Evolutionary conservation across 2,888 invertebrate species (phyloP).

Genomic region (Dendrolimus houi): DNA sequence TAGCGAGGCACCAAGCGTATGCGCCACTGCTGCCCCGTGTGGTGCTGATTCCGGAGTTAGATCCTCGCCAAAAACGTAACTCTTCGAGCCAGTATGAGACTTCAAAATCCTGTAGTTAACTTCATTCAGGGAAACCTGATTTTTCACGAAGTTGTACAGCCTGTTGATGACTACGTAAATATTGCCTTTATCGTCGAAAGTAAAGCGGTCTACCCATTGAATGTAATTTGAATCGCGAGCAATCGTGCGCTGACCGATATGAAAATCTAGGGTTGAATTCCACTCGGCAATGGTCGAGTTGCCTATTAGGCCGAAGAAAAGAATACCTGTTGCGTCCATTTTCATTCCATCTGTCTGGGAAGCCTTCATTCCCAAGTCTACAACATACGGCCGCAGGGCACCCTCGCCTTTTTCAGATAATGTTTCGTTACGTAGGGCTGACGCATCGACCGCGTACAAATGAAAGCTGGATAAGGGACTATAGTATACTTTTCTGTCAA

Average conservation of each 20-base stretch:
- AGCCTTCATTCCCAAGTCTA: slow-evolving; percentile 77
- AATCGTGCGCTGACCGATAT: slow-evolving; percentile 78
- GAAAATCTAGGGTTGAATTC: slow-evolving; percentile 78
- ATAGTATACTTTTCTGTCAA: slow-evolving; percentile 78
- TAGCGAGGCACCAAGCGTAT: slow-evolving; percentile 41
- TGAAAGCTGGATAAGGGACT: slow-evolving; percentile 81
- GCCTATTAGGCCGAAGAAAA: slow-evolving; percentile 82
- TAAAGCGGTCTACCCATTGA: slow-evolving; percentile 85
- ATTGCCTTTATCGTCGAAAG: slow-evolving; percentile 80
- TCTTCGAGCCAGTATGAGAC: slow-evolving; percentile 76
- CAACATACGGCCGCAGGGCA: slow-evolving; percentile 64
- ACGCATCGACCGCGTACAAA: slow-evolving; percentile 80
- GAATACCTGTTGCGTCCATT: slow-evolving; percentile 81
- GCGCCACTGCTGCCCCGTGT: slow-evolving; percentile 37
- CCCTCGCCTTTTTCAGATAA: slow-evolving; percentile 43
- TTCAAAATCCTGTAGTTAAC: slow-evolving; percentile 82
- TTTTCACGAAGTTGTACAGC: slow-evolving; percentile 79
- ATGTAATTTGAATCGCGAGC: slow-evolving; percentile 80
- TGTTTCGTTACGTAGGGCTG: slow-evolving; percentile 74
- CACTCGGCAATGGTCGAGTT: slow-evolving; percentile 83
- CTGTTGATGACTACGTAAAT: slow-evolving; percentile 82
- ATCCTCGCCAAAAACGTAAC: slow-evolving; percentile 77
- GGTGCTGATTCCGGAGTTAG: slow-evolving; percentile 19
- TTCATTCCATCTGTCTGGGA: slow-evolving; percentile 86
- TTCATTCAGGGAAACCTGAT: slow-evolving; percentile 73